Conservation (phyloP, 2,888 invertebrate genomes). For the Eupeodes latifasciatus region DNA sequence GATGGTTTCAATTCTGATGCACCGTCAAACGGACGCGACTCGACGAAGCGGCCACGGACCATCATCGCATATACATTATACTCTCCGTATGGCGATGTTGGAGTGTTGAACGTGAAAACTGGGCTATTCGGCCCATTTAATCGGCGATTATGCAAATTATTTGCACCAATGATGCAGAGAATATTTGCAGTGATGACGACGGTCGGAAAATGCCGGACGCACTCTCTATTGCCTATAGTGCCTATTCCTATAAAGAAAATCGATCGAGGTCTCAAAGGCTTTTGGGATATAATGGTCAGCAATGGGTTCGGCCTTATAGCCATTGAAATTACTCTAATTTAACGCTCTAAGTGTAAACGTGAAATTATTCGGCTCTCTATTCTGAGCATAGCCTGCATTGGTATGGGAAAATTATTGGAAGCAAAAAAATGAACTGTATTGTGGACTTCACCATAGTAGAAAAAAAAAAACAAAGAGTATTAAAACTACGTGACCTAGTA, state of each 20-base stretch:
- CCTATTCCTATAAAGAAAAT: constrained; percentile 38
- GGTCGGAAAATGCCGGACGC: constrained; percentile 53
- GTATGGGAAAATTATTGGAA: not conserved
- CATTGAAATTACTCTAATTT: constrained; percentile 72
- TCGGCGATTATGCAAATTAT: constrained; percentile 75
- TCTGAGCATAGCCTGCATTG: not conserved
- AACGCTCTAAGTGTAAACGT: constrained; percentile 75
- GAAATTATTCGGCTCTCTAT: constrained; percentile 57
- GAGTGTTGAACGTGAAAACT: constrained; percentile 58
- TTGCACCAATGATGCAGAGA: constrained; percentile 71
- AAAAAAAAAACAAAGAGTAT: too few relatives aligned
- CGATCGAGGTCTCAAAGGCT: constrained; percentile 23
- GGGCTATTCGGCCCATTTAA: constrained; percentile 74
- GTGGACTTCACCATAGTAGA: too few relatives aligned
- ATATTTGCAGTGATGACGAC: constrained; percentile 30
- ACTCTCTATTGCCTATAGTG: not conserved
- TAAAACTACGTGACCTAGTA: not conserved
- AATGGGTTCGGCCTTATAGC: constrained; percentile 62
- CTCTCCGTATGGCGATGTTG: constrained; percentile 19
- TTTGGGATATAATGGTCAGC: constrained; percentile 74
- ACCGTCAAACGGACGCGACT: constrained; percentile 17
- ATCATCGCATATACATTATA: not conserved
- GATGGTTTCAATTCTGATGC: constrained; percentile 51
- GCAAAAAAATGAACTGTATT: not conserved
- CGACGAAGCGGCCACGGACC: not conserved